Evolutionary conservation across 2,888 invertebrate species (phyloP), one percentile per base, ranked within the genome.

Genomic region (Napeogenes inachia): DNA sequence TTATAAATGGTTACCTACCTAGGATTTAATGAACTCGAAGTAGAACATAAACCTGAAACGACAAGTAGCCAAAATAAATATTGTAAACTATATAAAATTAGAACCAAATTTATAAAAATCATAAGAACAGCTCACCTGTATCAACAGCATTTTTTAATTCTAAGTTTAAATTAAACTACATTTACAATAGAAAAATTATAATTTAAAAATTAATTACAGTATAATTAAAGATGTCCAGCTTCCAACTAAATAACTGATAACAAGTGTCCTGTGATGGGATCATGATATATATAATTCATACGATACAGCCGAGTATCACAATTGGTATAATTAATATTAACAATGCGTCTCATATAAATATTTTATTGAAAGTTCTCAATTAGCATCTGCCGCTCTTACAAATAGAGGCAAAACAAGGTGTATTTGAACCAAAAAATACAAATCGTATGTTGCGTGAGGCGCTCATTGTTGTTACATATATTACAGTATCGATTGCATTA

Each of bases 141-240:
- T 3, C 3, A 47, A 65, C 59, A 66, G 53, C 13, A 68, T 60
- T 59, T 56, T 54, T 56, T 50, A 58, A 54, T 12, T 45, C 53
- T 56, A 70, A 79, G 80, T 78, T 76, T 71, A 80, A 85, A 84
- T 78, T 77, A 79, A 75, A 74, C 69, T 70, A 72, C 64, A 60
- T 57, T 61, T 88, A 85, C 78, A 89, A 88, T 89, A 89, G 84
- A 89, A 90, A 89, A 89, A 89, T 87, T 90, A 90, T 90, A 90
- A 89, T 90, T 89, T 89, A 89, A 89, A 88, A 90, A 86, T 87
- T 89, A 89, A 89, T 90, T 89, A 87, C 88, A 82, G 79, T 87
- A 86, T 80, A 86, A 84, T 79, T 83, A 84, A 87, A 81, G 80
- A 71, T 72, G 74, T 77, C 75, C 78, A 73, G 75, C 72, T 75